Conservation (phyloP, 37 sponge, comb jelly and placozoan species). For the Crambe crambe region DNA sequence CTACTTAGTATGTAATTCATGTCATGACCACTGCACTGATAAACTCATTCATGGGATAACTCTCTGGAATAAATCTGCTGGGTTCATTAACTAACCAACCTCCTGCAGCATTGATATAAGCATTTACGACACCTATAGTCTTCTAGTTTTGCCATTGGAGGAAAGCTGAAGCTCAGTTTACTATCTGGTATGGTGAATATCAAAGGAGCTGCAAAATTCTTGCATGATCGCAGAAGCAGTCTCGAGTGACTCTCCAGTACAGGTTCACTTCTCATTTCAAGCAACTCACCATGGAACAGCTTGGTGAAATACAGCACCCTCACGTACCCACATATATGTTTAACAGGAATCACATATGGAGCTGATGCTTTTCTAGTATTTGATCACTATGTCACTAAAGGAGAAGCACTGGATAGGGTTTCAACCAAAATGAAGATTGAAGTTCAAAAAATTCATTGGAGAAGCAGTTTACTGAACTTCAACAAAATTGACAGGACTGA, state of each 20-base stretch:
- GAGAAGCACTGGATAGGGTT: background rate
- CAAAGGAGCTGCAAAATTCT: constrained; percentile 25
- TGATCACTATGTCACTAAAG: constrained; percentile 11
- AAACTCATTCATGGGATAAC: constrained; percentile 29
- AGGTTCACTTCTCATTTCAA: constrained; percentile 17
- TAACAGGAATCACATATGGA: constrained; percentile 40
- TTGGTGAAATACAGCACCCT: constrained; percentile 15
- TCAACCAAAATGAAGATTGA: constrained; percentile 14
- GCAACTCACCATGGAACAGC: constrained; percentile 34
- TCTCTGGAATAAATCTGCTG: constrained; percentile 30
- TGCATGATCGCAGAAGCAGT: constrained; percentile 38
- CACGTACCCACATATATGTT: constrained; percentile 12
- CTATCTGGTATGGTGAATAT: constrained; percentile 34
- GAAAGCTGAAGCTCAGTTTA: constrained; percentile 33
- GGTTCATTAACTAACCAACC: background rate
- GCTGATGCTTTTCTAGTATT: constrained; percentile 58
- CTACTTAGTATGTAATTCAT: too few species aligned
- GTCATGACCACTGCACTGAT: too few species aligned
- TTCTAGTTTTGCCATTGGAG: constrained; percentile 21
- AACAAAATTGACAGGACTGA: background rate
- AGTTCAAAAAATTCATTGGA: background rate
- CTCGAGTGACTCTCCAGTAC: constrained; percentile 51
- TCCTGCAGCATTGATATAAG: constrained; percentile 19
- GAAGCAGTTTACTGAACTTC: background rate
- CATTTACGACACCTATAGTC: constrained; percentile 31